phyloP scores from a whole-genome alignment of 2,888 invertebrate species.

The Torymus auratus region DNA sequence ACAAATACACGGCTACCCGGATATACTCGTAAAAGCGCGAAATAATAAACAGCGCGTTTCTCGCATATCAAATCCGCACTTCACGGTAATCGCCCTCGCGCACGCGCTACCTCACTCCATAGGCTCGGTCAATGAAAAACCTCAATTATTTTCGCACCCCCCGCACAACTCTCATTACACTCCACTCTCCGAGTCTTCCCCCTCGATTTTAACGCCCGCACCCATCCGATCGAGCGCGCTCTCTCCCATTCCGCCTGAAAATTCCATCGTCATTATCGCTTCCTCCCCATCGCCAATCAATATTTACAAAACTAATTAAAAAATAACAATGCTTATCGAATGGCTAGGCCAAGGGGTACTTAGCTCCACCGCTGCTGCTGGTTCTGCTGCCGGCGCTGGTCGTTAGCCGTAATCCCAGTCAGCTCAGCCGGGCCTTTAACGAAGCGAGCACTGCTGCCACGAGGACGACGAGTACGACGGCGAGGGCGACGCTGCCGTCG shows the following conservation, averaged over 20 bases:
- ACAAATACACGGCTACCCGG: too few relatives aligned
- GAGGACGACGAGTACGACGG: neutral
- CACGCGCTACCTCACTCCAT: too few relatives aligned
- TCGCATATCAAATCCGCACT: too few relatives aligned
- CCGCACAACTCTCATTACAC: neutral
- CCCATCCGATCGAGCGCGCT: neutral
- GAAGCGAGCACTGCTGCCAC: slow-evolving; percentile 40
- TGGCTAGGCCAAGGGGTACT: slow-evolving; percentile 22
- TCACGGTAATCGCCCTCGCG: too few relatives aligned
- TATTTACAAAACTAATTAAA: slow-evolving; percentile 39
- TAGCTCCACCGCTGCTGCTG: slow-evolving; percentile 31
- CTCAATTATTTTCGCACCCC: slow-evolving; percentile 7
- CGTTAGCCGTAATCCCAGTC: slow-evolving; percentile 60
- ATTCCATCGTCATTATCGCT: slow-evolving; percentile 15
- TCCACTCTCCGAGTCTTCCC: neutral
- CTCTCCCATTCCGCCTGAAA: neutral
- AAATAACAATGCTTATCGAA: slow-evolving; percentile 34
- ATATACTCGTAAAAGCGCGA: too few relatives aligned
- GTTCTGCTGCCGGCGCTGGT: slow-evolving; percentile 54
- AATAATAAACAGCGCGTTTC: too few relatives aligned
- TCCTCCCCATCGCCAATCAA: neutral
- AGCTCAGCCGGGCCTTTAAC: slow-evolving; percentile 56
- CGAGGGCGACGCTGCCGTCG: too few relatives aligned
- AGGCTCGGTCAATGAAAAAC: neutral
- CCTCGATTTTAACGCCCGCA: neutral